phyloP scores from a whole-genome alignment of 2,113 vertebrate species.

The Rutilus rutilus region DNA sequence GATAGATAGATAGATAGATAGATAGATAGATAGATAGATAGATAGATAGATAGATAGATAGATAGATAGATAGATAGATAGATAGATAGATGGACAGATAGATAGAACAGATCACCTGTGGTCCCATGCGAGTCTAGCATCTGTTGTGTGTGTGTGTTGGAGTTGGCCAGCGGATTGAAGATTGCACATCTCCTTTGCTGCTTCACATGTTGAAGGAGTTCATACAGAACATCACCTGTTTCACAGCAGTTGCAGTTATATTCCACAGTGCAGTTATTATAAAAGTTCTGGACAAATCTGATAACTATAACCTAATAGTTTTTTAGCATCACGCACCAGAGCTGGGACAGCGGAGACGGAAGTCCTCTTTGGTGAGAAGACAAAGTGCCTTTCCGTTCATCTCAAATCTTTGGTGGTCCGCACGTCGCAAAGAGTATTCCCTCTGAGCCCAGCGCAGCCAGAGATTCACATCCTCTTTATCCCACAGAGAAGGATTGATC shows the following conservation, averaged over 20 bases:
- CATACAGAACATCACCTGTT: conserved; percentile 90
- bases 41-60: not conserved
- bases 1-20: too few species aligned
- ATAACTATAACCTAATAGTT: not conserved
- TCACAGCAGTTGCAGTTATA: conserved; percentile 1
- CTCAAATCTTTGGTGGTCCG: conserved; percentile 77
- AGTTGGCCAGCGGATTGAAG: conserved; percentile 26
- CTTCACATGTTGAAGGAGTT: conserved; percentile 88
- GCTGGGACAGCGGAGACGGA: conserved; percentile 84
- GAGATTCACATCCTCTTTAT: conserved; percentile 87
- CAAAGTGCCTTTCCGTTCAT: conserved; percentile 93
- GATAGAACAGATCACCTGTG: conserved; percentile 27
- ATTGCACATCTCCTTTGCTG: conserved; percentile 78
- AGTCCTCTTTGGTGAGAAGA: conserved; percentile 93
- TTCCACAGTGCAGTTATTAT: not conserved
- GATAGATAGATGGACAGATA: not conserved
- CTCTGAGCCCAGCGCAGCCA: conserved; percentile 92
- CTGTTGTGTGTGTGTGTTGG: conserved; percentile 21
- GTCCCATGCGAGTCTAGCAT: conserved; percentile 57
- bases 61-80: not conserved
- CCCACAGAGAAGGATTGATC: conserved; percentile 91
- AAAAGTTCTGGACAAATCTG: not conserved
- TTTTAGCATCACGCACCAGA: conserved; percentile 77
- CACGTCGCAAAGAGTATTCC: conserved; percentile 82
- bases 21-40: not conserved